Percentiles rank a stretch among this genome's conserved stretches.
These are phyloP conservation scores for Epinephelus coioides DNA, from an alignment of 2,797 vertebrate species.

Conservation along the genomic window DNA sequence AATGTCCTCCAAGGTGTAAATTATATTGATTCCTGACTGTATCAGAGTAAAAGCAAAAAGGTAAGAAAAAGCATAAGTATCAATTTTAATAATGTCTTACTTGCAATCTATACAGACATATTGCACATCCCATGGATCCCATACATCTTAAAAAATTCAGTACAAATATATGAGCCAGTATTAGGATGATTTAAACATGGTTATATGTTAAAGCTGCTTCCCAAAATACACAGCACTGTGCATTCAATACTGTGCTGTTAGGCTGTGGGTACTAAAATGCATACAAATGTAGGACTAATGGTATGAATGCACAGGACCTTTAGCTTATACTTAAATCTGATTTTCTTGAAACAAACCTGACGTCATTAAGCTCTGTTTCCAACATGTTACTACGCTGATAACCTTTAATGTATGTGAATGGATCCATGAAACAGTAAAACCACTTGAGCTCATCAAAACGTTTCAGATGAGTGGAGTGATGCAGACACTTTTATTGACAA, in stretches of 20 bases:
- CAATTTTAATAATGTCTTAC: background rate
- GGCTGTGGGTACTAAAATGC: background rate
- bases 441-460: constrained; percentile 3
- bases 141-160: background rate
- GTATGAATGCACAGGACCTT: background rate
- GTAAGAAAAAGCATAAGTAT: no score
- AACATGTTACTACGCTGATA: background rate
- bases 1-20: no score
- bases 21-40: no score
- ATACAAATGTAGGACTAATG: background rate
- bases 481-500: constrained; percentile 4
- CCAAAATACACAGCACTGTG: background rate
- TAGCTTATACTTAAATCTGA: background rate
- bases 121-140: background rate
- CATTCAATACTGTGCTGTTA: background rate
- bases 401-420: background rate
- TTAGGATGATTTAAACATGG: background rate
- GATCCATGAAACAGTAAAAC: background rate
- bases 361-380: background rate
- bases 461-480: background rate
- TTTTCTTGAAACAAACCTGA: background rate
- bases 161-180: background rate
- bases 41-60: no score
- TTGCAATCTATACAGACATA: background rate
- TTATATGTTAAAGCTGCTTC: background rate